These are phyloP conservation scores for Pteropus rufus DNA, from an alignment of 2,797 vertebrate species.

Conservation along the genomic window DNA sequence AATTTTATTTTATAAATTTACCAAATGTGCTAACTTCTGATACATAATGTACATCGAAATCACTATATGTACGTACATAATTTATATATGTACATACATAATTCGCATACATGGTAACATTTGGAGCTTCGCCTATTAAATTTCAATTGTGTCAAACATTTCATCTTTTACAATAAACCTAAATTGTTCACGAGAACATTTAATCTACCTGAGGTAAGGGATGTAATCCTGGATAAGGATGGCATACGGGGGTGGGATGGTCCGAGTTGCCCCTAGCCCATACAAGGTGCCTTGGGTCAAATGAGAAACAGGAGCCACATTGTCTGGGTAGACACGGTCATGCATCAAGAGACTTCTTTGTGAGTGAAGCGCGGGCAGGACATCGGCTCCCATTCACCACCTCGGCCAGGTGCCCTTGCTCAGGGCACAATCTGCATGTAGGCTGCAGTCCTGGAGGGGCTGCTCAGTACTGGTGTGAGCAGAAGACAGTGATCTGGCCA, in stretches of 20 bases:
- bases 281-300: neutral
- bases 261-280: neutral
- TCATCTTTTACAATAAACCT: neutral
- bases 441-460: neutral
- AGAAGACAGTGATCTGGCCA: neutral
- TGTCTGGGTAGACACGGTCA: neutral
- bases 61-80: neutral
- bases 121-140: neutral
- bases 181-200: neutral
- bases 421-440: neutral
- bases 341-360: neutral
- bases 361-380: neutral
- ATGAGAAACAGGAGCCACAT: neutral
- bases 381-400: neutral
- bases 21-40: neutral
- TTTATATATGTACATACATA: neutral
- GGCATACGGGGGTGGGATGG: no score
- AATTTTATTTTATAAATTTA: conserved; percentile 38
- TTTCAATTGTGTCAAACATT: conserved; percentile 2
- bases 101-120: neutral
- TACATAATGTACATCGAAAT: neutral
- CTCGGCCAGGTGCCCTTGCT: neutral
- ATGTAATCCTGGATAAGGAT: neutral
- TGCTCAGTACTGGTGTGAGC: neutral
- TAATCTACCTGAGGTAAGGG: neutral